Conservation (phyloP, 2,888 invertebrate species). For the Mermis nigrescens region DNA sequence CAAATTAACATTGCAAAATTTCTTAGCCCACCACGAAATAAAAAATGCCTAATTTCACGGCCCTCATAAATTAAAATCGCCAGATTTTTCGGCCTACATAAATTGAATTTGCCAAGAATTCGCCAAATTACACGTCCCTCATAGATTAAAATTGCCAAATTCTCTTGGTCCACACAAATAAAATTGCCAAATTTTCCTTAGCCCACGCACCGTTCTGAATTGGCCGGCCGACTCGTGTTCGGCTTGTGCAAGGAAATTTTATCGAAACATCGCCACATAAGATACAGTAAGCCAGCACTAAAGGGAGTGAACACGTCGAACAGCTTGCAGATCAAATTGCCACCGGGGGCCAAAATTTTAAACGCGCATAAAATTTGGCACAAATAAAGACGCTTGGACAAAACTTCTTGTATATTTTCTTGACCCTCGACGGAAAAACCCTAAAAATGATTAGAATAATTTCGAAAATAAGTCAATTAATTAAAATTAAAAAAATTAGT, state of each 20-base stretch:
- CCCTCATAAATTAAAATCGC: too few relatives aligned
- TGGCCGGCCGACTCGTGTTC: conserved; percentile 84
- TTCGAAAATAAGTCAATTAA: background rate
- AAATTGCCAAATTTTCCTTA: background rate
- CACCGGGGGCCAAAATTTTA: conserved; percentile 58
- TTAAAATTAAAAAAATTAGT: too few relatives aligned
- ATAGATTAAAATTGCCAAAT: too few relatives aligned
- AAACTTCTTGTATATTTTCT: conserved; percentile 81
- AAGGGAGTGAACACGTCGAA: conserved; percentile 87
- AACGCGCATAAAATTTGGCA: conserved; percentile 81
- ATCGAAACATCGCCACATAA: conserved; percentile 75
- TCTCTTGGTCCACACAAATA: background rate
- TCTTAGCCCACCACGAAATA: too few relatives aligned
- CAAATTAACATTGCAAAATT: too few relatives aligned
- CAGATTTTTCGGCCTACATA: too few relatives aligned
- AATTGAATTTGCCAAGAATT: too few relatives aligned
- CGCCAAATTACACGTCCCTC: too few relatives aligned
- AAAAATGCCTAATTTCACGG: too few relatives aligned
- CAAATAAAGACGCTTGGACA: conserved; percentile 77
- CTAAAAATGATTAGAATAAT: conserved; percentile 61
- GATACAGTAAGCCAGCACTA: conserved; percentile 73
- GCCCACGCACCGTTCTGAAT: conserved; percentile 56
- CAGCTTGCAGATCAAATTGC: conserved; percentile 84
- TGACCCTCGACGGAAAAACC: conserved; percentile 87
- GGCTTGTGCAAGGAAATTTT: conserved; percentile 74